These are phyloP conservation scores for Patella caerulea DNA, from an alignment of 2,888 invertebrate species.

Conservation along the genomic window DNA sequence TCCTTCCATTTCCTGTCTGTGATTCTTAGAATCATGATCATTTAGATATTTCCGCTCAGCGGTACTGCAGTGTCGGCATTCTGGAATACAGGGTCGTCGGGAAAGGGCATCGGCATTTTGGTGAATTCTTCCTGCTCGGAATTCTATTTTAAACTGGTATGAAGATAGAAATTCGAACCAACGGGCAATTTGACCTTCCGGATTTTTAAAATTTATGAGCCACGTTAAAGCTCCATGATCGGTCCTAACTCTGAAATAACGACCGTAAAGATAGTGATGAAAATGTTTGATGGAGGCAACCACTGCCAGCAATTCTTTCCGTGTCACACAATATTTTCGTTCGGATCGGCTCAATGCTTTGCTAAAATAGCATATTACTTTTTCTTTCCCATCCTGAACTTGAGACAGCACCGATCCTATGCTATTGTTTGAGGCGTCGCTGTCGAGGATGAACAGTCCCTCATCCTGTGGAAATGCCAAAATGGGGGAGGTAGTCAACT, in stretches of 20 bases:
- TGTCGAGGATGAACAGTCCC: neutral
- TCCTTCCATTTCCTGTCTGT: too few species aligned
- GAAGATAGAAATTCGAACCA: constrained; percentile 19
- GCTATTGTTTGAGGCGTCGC: neutral
- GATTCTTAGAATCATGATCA: too few species aligned
- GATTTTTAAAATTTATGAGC: constrained; percentile 19
- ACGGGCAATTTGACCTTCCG: constrained; percentile 24
- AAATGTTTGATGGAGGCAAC: constrained; percentile 37
- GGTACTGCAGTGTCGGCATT: neutral
- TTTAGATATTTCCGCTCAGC: neutral
- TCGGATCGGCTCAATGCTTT: constrained; percentile 32
- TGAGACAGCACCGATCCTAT: constrained; percentile 39
- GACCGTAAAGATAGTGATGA: constrained; percentile 36
- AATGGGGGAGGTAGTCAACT: neutral
- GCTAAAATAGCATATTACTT: too few species aligned
- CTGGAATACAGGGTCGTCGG: neutral
- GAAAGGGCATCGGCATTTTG: constrained; percentile 9
- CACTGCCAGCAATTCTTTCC: constrained; percentile 30
- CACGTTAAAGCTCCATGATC: constrained; percentile 28
- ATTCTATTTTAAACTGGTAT: constrained; percentile 22
- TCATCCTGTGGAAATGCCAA: neutral
- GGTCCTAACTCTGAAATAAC: constrained; percentile 31
- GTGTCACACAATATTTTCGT: neutral
- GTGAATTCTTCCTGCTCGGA: constrained; percentile 3
- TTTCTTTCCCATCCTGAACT: constrained; percentile 37